A percentile compares a stretch with the other conserved stretches of the same genome.
These are phyloP conservation scores for Odontamblyopus rebecca DNA, from an alignment of 2,797 vertebrate genomes.

Conservation along the genomic window DNA sequence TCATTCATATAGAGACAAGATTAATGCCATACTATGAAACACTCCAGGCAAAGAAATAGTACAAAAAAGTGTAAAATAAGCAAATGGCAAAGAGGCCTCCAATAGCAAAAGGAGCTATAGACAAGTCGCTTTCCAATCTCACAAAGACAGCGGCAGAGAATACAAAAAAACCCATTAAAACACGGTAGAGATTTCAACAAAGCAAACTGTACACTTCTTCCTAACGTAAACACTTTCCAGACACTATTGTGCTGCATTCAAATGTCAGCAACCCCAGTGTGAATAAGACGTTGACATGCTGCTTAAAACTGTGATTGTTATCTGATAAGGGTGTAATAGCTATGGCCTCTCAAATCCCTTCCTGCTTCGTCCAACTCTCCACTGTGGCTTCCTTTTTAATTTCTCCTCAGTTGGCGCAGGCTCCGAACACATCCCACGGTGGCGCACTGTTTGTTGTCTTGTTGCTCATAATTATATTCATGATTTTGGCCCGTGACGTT, in stretches of 20 bases:
- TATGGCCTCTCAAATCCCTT: slow-evolving; percentile 20
- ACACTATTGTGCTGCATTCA: neutral
- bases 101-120: too few relatives aligned
- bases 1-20: too few relatives aligned
- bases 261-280: slow-evolving; percentile 8
- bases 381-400: slow-evolving; percentile 25
- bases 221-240: neutral
- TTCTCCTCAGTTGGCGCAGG: slow-evolving; percentile 22
- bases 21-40: too few relatives aligned
- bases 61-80: too few relatives aligned
- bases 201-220: neutral
- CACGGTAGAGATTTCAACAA: neutral
- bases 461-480: slow-evolving; percentile 56
- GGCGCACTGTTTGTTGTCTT: slow-evolving; percentile 43
- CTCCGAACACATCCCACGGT: slow-evolving; percentile 35
- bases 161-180: neutral
- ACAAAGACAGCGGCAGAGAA: too few relatives aligned
- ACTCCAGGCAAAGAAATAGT: too few relatives aligned
- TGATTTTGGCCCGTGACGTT: slow-evolving; percentile 42
- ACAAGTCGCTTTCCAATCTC: too few relatives aligned
- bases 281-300: slow-evolving; percentile 7
- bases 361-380: slow-evolving; percentile 14
- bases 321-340: slow-evolving; percentile 31
- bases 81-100: too few relatives aligned
- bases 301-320: slow-evolving; percentile 30